Evolutionary conservation across 1,140 invertebrate species (phyloP), one percentile per base, ranked within the genome.

Genomic region (Drosophila sproati): DNA sequence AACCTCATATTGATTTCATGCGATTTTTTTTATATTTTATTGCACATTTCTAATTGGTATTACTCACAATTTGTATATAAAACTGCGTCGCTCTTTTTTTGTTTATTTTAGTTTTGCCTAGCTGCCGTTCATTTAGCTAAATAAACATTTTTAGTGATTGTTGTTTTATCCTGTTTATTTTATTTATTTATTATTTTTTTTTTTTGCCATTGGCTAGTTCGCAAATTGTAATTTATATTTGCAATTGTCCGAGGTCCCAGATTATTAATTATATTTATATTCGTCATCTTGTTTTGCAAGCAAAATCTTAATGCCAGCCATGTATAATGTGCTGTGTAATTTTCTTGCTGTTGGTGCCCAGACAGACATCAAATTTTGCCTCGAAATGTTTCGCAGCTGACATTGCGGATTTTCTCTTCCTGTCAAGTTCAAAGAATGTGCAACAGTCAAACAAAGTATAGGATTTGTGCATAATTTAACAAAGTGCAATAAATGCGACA

Each of bases 181-280:
- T 45, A 8, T 28, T 31, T 29, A 12, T 47, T 63, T 73, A 28
- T 8, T 20, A 20, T 20, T 20, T 37, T 6, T 39, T 54, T 32
- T 63, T 57, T 43, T 50, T 56, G 41, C 20, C n/a, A n/a, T 60
- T 60, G 29, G 35, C 56, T 43, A 2, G 56, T 61, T 52, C 34
- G 47, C 37, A 61, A 60, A 61, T 75, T 77, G 51, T 72, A 80
- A 85, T 64, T 80, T 85, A 39, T 72, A 61, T 77, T 41, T 68
- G 55, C 63, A 80, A 77, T 80, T 83, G 80, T 77, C 67, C 57
- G 62, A 63, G 67, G 35, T 70, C 67, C 72, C 80, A 76, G 57
- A 77, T 73, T 80, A 73, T 85, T 69, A 85, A 80, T 85, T 69
- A 69, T 68, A 54, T 39, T 72, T 76, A 79, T 76, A 55, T 74